Percentiles rank a stretch among this genome's conserved stretches.
phyloP scores from a whole-genome alignment of 2,113 vertebrate species.

The Girardinichthys multiradiatus region DNA sequence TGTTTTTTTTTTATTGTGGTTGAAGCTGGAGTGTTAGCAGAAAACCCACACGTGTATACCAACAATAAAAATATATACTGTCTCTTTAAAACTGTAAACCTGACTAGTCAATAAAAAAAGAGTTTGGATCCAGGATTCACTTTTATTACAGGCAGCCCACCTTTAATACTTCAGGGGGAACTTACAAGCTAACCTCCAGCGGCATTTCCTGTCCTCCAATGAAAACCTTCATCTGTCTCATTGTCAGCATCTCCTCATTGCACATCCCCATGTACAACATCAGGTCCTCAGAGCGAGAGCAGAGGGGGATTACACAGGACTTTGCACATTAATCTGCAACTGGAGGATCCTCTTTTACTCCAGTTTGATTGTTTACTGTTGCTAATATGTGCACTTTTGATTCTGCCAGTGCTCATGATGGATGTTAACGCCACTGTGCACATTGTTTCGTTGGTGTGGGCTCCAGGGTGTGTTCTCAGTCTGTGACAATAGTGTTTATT shows the following conservation, averaged over 20 bases:
- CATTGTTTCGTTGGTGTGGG: conserved; percentile 22
- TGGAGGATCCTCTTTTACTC: conserved; percentile 22
- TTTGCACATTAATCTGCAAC: conserved; percentile 41
- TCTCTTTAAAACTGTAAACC: neutral
- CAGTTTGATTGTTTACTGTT: conserved; percentile 8
- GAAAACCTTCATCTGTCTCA: conserved; percentile 30
- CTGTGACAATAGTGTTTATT: conserved; percentile 47
- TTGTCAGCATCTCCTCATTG: conserved; percentile 29
- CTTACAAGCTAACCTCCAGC: conserved; percentile 20
- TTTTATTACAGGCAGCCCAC: neutral
- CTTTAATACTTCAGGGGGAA: neutral
- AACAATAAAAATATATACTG: neutral
- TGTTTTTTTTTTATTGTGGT: neutral
- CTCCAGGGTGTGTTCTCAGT: conserved; percentile 46
- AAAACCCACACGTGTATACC: neutral
- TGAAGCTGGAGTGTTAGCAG: neutral
- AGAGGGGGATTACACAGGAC: conserved; percentile 40
- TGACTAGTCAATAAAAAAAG: neutral
- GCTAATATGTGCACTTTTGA: conserved; percentile 22
- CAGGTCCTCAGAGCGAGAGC: conserved; percentile 27
- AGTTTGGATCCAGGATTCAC: conserved; percentile 11
- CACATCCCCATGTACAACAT: conserved; percentile 20
- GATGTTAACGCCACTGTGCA: conserved; percentile 6
- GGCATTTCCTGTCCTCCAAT: conserved; percentile 37
- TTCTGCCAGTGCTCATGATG: conserved; percentile 4